Evolutionary conservation across 2,113 vertebrate species (phyloP).

Genomic region (Melanostigma gelatinosum): DNA sequence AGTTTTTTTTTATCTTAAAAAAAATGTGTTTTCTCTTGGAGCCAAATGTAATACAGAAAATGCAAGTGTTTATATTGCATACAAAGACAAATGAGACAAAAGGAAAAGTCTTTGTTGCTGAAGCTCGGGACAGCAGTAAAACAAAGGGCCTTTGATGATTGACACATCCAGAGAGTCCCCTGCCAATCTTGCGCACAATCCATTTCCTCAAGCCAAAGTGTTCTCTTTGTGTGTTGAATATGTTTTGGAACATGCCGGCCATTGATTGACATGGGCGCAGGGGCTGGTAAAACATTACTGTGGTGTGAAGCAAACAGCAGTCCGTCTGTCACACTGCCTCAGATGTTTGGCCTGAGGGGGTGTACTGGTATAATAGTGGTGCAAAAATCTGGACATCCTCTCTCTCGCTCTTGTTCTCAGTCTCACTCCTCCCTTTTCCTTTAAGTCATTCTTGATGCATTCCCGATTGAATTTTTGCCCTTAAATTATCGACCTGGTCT

Average conservation of each 20-base stretch:
- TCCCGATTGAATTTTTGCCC: slow-evolving; percentile 4
- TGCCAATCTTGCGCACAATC: slow-evolving; percentile 72
- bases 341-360: slow-evolving; percentile 83
- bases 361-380: slow-evolving; percentile 69
- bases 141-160: slow-evolving; percentile 72
- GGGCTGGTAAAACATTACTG: slow-evolving; percentile 86
- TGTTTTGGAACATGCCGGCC: slow-evolving; percentile 85
- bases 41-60: slow-evolving; percentile 47
- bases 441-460: not conserved
- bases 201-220: slow-evolving; percentile 85
- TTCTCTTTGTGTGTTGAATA: slow-evolving; percentile 87
- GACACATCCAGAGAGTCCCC: slow-evolving; percentile 70
- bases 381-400: slow-evolving; percentile 64
- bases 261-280: slow-evolving; percentile 86
- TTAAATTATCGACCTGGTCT: slow-evolving; percentile 6
- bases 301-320: slow-evolving; percentile 82
- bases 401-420: slow-evolving; percentile 37
- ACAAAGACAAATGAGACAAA: slow-evolving; percentile 48
- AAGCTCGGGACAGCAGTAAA: slow-evolving; percentile 53
- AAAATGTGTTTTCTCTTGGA: slow-evolving; percentile 11
- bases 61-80: not conserved
- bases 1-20: slow-evolving; percentile 17
- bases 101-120: slow-evolving; percentile 45
- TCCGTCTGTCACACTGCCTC: slow-evolving; percentile 83
- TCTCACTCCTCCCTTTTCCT: not conserved